Base-by-base conservation (phyloP, 1,140 invertebrate genomes). In the Procambarus clarkii region DNA sequence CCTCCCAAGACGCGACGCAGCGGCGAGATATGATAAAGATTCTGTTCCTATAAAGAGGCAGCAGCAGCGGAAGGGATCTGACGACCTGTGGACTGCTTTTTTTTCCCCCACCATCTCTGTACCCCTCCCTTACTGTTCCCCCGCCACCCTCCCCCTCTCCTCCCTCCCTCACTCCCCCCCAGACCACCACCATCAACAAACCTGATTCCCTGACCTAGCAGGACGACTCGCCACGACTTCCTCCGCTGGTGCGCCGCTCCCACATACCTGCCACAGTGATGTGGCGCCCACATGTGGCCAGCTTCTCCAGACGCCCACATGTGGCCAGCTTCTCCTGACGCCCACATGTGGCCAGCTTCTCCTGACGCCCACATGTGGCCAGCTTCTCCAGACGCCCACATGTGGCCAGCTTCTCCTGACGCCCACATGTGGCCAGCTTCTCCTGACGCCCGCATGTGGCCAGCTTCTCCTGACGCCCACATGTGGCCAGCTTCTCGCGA, bases 211-310 rank as follows among this genome's bases (percentile, higher is more conserved):
- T 34, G 69, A 74, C 69, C 69, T 34, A n/a, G 69, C 69, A 74
- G n/a, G 69, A 74, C 69, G 69, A 74, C 69, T 11, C n/a, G 24
- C n/a, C 69, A 74, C 69, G 69, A 74, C 69, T 74, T 74, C 69
- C 69, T 74, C 24, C 64, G 4, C 21, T 18, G 11, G 18, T 69
- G 1, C 64, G 18, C 21, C 2, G 15, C 64, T 34, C 34, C 64
- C 64, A 69, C 64, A 18, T 18, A 69, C 15, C 64, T 69, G 64
- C 64, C 21, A 4, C 64, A 18, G 50, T 1, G 8, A 54, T 54
- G 50, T 54, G 50, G 8, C 13, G 50, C 8, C 50, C 50, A 54
- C 50, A 54, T 54, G 34, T 34, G 11, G 50, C 2, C 5, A 18
- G 13, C 15, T 4, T 64, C 3, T 64, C 9, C 21, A 4, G 15